Conservation (phyloP, 1,140 invertebrate genomes). For the Calosoma granatense region DNA sequence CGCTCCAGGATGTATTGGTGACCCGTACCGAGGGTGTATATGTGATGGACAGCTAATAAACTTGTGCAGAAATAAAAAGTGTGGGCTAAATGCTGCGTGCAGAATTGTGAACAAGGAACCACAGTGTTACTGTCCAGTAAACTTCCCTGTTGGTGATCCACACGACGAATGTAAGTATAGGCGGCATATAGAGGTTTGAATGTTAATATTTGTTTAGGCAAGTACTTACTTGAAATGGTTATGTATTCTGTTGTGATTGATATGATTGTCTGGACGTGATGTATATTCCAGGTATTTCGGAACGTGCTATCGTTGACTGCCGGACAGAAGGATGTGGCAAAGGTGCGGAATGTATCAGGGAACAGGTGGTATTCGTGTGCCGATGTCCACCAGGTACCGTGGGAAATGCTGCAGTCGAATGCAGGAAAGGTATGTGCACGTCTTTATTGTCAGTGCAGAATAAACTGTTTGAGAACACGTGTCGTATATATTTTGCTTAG, state of each 20-base stretch:
- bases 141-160: conserved; percentile 74
- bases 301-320: conserved; percentile 61
- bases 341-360: conserved; percentile 68
- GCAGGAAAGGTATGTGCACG: conserved; percentile 62
- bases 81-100: conserved; percentile 75
- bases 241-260: too few species aligned
- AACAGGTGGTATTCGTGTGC: conserved; percentile 71
- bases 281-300: conserved; percentile 52
- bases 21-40: conserved; percentile 65
- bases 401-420: conserved; percentile 63
- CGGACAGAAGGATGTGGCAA: conserved; percentile 70
- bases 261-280: too few species aligned
- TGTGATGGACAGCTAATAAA: conserved; percentile 53
- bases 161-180: conserved; percentile 65
- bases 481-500: background rate
- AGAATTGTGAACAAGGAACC: conserved; percentile 53
- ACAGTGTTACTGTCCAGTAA: conserved; percentile 73
- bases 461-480: background rate
- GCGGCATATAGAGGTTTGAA: background rate
- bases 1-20: conserved; percentile 65
- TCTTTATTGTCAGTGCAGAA: conserved; percentile 10
- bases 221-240: too few species aligned
- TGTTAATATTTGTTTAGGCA: too few species aligned
- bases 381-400: conserved; percentile 63
- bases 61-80: conserved; percentile 59